Evolutionary conservation across 2,797 vertebrate genomes (phyloP).

Genomic region (Myripristis jacobus): DNA sequence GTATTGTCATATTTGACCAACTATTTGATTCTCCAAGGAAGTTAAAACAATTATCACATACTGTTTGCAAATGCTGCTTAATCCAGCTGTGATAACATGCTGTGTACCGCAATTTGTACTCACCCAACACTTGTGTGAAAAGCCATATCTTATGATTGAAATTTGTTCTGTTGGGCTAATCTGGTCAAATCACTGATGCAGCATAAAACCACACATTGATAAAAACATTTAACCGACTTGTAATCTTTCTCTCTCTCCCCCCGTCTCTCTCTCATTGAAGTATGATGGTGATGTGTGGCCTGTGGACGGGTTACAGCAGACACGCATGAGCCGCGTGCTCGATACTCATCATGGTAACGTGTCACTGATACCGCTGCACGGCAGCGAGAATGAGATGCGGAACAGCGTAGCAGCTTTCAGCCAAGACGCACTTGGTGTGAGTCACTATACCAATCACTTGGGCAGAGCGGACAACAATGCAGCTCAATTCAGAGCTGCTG

Average conservation of each 20-base stretch:
- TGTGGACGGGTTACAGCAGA: conserved; percentile 79
- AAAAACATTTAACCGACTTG: background rate
- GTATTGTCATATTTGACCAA: background rate
- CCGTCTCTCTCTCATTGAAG: conserved; percentile 59
- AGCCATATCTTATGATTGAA: background rate
- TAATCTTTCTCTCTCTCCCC: background rate
- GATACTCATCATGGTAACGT: conserved; percentile 90
- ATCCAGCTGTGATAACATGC: too few species aligned
- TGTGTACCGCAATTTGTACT: too few species aligned
- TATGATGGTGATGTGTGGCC: conserved; percentile 89
- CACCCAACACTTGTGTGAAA: background rate
- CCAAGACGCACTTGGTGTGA: conserved; percentile 91
- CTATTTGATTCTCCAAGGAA: background rate
- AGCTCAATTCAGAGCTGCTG: conserved; percentile 41
- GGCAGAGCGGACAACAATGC: conserved; percentile 54
- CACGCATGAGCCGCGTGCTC: conserved; percentile 69
- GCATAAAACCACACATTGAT: background rate
- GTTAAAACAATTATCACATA: too few species aligned
- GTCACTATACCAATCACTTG: conserved; percentile 81
- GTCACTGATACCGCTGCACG: conserved; percentile 93
- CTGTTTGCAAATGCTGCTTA: too few species aligned
- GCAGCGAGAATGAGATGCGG: conserved; percentile 96
- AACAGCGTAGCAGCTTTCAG: conserved; percentile 93
- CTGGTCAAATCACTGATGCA: background rate
- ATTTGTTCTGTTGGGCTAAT: background rate